These are phyloP conservation scores for Oxygymnocypris stewartii DNA, from an alignment of 2,113 vertebrate genomes.

Conservation along the genomic window DNA sequence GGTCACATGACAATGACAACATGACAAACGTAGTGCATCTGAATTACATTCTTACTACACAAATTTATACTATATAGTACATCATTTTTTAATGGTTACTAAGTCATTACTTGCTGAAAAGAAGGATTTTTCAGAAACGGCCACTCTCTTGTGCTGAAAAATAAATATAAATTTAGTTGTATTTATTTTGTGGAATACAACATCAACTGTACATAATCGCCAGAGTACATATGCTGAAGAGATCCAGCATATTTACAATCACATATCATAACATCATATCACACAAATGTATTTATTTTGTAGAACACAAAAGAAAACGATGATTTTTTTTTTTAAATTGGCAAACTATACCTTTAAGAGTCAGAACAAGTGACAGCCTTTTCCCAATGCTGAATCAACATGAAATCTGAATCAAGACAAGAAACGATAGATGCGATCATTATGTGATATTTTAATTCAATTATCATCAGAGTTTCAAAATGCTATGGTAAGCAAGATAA, in stretches of 20 bases:
- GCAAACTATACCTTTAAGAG: not conserved
- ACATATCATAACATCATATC: not conserved
- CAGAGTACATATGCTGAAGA: not conserved
- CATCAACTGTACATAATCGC: not conserved
- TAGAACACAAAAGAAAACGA: not conserved
- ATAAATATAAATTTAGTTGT: no score
- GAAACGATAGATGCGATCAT: not conserved
- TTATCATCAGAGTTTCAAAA: not conserved
- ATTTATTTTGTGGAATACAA: not conserved
- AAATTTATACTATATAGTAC: no score
- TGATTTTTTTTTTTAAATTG: no score
- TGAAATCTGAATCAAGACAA: conserved; percentile 3
- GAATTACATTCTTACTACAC: no score
- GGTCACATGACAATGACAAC: no score
- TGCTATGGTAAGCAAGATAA: not conserved
- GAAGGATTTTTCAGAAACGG: no score
- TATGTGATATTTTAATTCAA: not conserved
- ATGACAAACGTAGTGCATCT: no score
- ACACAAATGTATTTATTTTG: not conserved
- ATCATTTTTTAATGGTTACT: no score
- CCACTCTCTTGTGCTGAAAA: no score
- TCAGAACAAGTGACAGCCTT: not conserved
- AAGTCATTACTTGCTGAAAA: no score
- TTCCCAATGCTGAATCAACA: not conserved
- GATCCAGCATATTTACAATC: not conserved